Percentiles rank a stretch among this genome's conserved stretches.
phyloP scores from a whole-genome alignment of 2,797 vertebrate species.

The Falco cherrug region DNA sequence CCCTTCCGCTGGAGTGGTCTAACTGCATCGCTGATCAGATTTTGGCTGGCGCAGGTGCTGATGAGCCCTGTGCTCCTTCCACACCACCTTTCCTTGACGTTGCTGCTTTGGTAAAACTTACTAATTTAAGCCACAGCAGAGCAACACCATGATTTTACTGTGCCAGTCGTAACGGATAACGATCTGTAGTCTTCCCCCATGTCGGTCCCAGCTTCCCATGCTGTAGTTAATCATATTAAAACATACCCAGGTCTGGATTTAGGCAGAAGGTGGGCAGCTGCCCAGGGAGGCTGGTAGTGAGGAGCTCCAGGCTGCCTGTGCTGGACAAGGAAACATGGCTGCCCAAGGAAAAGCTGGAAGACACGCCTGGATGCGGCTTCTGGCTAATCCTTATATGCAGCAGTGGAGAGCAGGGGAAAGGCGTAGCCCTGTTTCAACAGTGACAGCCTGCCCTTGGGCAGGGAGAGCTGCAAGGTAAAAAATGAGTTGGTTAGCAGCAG shows the following conservation, averaged over 20 bases:
- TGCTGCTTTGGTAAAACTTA: neutral
- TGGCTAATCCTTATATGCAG: neutral
- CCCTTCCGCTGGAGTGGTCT: neutral
- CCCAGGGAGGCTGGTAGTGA: neutral
- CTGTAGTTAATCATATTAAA: neutral
- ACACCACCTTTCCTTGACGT: neutral
- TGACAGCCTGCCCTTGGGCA: neutral
- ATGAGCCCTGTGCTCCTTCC: neutral
- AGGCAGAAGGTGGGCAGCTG: neutral
- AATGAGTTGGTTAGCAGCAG: neutral
- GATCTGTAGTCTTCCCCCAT: too few relatives aligned
- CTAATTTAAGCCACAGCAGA: neutral
- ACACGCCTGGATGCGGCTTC: neutral
- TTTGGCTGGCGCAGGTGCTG: neutral
- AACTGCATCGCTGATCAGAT: neutral
- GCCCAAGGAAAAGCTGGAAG: neutral
- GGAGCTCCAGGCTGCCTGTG: neutral
- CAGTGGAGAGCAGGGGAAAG: neutral
- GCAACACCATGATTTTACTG: neutral
- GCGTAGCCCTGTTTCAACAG: neutral
- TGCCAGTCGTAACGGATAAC: rapidly evolving
- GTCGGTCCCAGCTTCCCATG: neutral
- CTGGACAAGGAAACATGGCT: neutral
- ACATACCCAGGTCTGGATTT: neutral
- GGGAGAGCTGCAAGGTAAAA: neutral